Evolutionary conservation across 1,140 invertebrate species (phyloP).

Genomic region (Pseudomyrmex sp.): DNA sequence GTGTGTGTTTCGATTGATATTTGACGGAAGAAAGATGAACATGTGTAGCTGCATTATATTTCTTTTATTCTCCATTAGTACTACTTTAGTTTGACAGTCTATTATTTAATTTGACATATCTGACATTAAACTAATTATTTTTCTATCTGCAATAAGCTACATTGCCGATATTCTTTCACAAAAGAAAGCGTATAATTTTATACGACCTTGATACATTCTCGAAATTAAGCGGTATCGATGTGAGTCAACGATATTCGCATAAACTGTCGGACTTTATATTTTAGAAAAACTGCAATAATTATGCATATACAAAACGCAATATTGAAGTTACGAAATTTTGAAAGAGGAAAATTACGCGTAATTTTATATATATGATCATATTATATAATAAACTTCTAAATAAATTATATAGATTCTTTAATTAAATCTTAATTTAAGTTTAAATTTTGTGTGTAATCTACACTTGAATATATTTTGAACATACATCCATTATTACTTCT

Average conservation of each 20-base stretch:
- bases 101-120: constrained; percentile 9
- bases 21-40: neutral
- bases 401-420: no score
- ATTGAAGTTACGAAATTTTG: neutral
- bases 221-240: neutral
- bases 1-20: neutral
- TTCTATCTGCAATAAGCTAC: neutral
- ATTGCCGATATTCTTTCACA: neutral
- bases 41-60: neutral
- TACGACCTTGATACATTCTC: neutral
- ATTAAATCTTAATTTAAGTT: no score
- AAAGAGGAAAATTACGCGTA: neutral
- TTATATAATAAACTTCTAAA: no score
- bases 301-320: neutral
- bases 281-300: neutral
- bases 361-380: no score
- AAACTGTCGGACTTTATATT: neutral
- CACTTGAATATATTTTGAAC: no score
- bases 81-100: constrained; percentile 1
- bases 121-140: constrained; percentile 18
- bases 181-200: neutral
- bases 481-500: no score
- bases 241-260: constrained; percentile 3
- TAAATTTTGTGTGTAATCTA: no score
- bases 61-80: constrained; percentile 16